Evolutionary conservation across 2,113 vertebrate species (phyloP).

Genomic region (Telmatochromis bifrenatus): DNA sequence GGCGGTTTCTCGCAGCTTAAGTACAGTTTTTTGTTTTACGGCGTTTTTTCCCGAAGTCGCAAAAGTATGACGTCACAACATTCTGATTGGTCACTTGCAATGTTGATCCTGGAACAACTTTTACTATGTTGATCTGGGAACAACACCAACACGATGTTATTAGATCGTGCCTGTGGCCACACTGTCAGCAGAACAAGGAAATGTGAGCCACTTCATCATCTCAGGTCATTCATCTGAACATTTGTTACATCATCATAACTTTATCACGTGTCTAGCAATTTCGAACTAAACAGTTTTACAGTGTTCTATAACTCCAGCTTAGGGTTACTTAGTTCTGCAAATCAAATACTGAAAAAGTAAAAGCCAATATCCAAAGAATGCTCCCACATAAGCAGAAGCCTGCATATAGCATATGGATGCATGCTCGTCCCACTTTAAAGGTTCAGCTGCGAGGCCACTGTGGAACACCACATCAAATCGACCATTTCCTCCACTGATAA

Average conservation of each 20-base stretch:
- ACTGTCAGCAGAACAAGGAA: neutral
- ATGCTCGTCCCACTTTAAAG: neutral
- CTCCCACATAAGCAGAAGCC: neutral
- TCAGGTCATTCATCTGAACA: neutral
- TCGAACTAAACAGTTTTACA: rapidly evolving
- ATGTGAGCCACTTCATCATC: neutral
- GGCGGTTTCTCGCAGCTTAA: neutral
- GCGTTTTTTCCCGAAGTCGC: neutral
- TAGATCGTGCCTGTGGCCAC: neutral
- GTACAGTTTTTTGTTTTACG: neutral
- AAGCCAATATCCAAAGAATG: neutral
- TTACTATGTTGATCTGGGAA: rapidly evolving
- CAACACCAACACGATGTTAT: too few species aligned
- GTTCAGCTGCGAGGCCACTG: constrained; percentile 41
- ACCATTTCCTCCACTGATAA: constrained; percentile 67
- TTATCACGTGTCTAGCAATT: neutral
- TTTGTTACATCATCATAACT: neutral
- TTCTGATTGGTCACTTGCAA: neutral
- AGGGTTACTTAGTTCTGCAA: neutral
- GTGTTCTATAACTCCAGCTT: neutral
- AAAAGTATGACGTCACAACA: rapidly evolving
- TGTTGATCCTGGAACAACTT: neutral
- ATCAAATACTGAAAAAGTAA: neutral
- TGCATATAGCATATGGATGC: neutral
- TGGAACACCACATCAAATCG: constrained; percentile 65